Evolutionary conservation across 2,888 invertebrate species (phyloP).

Genomic region (Hetaerina titia): DNA sequence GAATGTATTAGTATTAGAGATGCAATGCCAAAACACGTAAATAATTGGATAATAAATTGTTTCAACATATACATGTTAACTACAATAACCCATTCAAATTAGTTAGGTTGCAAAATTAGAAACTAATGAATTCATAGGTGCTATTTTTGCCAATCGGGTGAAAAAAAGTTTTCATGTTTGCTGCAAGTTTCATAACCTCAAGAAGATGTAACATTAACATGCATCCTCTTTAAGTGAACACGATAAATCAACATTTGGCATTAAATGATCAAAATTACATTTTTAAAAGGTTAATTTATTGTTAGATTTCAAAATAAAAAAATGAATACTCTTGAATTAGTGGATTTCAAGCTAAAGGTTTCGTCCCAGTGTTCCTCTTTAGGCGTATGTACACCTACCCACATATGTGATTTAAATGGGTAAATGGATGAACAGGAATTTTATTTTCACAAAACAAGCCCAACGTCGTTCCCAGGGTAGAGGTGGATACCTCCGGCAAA

Average conservation of each 20-base stretch:
- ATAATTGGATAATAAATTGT: too few species aligned
- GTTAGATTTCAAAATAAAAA: background rate
- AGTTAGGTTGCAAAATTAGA: too few species aligned
- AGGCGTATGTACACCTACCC: background rate
- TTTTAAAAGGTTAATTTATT: background rate
- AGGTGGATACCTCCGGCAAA: background rate
- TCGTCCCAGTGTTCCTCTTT: background rate
- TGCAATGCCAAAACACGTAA: too few species aligned
- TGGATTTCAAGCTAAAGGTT: background rate
- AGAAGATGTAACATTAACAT: background rate
- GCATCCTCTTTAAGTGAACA: background rate
- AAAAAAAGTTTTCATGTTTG: too few species aligned
- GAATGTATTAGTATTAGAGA: too few species aligned
- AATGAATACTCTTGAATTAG: background rate
- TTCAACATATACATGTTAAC: too few species aligned
- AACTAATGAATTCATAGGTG: too few species aligned
- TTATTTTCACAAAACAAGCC: background rate
- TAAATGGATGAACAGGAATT: background rate
- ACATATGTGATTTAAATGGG: background rate
- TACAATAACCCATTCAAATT: too few species aligned
- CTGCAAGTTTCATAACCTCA: too few species aligned
- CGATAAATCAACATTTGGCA: background rate
- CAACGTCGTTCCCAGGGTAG: background rate
- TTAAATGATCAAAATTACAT: background rate
- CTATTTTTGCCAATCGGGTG: too few species aligned